These are phyloP conservation scores for Aricia agestis DNA, from an alignment of 1,140 invertebrate species.

Conservation along the genomic window DNA sequence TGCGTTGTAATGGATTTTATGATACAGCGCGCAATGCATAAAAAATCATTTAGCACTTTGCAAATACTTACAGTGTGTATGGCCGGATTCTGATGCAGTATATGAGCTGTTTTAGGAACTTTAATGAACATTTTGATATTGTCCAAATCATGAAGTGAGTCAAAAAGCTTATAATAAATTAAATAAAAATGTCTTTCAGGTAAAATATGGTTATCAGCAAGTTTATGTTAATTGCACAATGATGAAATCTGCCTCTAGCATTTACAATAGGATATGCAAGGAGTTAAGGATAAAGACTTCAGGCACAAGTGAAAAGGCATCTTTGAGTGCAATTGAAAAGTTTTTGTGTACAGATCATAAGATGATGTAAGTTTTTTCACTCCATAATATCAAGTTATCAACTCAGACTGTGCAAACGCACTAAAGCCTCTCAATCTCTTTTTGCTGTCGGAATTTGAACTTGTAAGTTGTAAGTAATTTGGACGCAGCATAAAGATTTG, in stretches of 20 bases:
- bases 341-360: slow-evolving; percentile 80
- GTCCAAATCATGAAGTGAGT: too few species aligned
- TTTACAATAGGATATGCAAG: slow-evolving; percentile 83
- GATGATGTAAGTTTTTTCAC: slow-evolving; percentile 78
- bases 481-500: too few species aligned
- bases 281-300: slow-evolving; percentile 78
- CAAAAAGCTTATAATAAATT: neutral
- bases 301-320: slow-evolving; percentile 78
- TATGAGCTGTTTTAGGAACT: neutral
- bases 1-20: too few species aligned
- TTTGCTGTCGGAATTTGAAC: too few species aligned
- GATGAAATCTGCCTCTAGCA: slow-evolving; percentile 83
- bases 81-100: too few species aligned
- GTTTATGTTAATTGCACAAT: slow-evolving; percentile 90
- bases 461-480: too few species aligned
- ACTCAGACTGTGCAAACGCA: too few species aligned
- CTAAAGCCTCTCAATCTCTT: too few species aligned
- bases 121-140: too few species aligned
- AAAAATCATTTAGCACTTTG: too few species aligned
- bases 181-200: slow-evolving; percentile 44
- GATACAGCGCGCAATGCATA: too few species aligned
- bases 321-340: slow-evolving; percentile 80
- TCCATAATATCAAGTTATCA: neutral
- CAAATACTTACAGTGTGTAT: too few species aligned
- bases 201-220: slow-evolving; percentile 78